A percentile compares a stretch with the other conserved stretches of the same genome.
Conservation (phyloP, 1,140 invertebrate species). For the Zaprionus kolodkinae region DNA sequence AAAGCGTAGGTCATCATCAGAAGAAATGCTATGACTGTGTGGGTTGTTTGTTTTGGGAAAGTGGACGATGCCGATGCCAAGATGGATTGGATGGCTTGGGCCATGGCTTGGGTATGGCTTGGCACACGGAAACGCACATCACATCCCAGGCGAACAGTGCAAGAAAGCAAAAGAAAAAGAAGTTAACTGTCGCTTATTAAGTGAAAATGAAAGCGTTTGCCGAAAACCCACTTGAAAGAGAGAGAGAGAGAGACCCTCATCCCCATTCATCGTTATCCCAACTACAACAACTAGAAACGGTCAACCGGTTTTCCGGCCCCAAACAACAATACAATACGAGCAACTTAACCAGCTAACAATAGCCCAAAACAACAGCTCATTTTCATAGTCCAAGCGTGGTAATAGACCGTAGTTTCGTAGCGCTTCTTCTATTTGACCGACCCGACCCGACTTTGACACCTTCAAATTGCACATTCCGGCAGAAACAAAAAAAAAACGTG, state of each 20-base stretch:
- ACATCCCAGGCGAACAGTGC: constrained; percentile 53
- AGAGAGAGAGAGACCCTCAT: constrained; percentile 20
- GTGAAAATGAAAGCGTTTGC: constrained; percentile 82
- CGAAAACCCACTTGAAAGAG: constrained; percentile 41
- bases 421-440: constrained; percentile 2
- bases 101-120: constrained; percentile 21
- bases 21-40: constrained; percentile 46
- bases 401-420: constrained; percentile 4
- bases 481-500: not conserved
- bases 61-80: constrained; percentile 56
- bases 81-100: constrained; percentile 56
- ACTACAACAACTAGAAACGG: not conserved
- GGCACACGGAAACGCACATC: constrained; percentile 81
- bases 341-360: constrained; percentile 16
- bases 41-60: constrained; percentile 74
- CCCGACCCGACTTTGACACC: constrained; percentile 18
- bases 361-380: constrained; percentile 25
- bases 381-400: constrained; percentile 34
- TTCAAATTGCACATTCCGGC: not conserved
- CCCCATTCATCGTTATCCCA: constrained; percentile 3
- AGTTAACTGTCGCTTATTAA: constrained; percentile 81
- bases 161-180: constrained; percentile 53
- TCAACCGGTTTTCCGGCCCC: constrained; percentile 63
- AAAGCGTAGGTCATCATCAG: constrained; percentile 74
- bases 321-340: constrained; percentile 1